Percentiles rank a stretch among this genome's conserved stretches.
phyloP scores from a whole-genome alignment of 2,888 invertebrate species.

The Slavum lentiscoides region DNA sequence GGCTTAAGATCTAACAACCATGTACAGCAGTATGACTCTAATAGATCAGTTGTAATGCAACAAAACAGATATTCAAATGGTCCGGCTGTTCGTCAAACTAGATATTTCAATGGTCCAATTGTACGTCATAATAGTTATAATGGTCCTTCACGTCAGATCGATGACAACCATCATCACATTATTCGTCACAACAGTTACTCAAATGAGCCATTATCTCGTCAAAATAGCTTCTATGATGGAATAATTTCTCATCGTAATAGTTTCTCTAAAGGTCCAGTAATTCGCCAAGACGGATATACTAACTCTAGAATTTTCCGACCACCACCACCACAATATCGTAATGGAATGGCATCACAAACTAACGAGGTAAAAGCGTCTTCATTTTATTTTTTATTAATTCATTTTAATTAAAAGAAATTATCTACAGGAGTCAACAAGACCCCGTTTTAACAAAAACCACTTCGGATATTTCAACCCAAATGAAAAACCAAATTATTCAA shows the following conservation, averaged over 20 bases:
- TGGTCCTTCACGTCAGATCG: slow-evolving; percentile 13
- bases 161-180: not conserved
- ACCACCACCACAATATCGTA: slow-evolving; percentile 29
- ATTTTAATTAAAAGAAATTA: slow-evolving; percentile 19
- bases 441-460: slow-evolving; percentile 26
- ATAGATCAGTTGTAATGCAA: slow-evolving; percentile 7
- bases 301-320: slow-evolving; percentile 43
- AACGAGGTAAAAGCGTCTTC: slow-evolving; percentile 3
- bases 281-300: slow-evolving; percentile 37
- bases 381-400: not conserved
- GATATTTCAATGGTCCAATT: slow-evolving; percentile 36
- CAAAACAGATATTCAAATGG: slow-evolving; percentile 42
- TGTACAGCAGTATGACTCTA: slow-evolving; percentile 12
- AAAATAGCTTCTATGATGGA: slow-evolving; percentile 26
- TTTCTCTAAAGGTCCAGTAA: slow-evolving; percentile 13
- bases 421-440: not conserved
- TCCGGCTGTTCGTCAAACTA: slow-evolving; percentile 21
- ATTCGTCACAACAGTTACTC: slow-evolving; percentile 48
- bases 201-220: slow-evolving; percentile 14
- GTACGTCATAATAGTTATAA: slow-evolving; percentile 38
- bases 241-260: slow-evolving; percentile 29
- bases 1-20: slow-evolving; percentile 8
- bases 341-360: slow-evolving; percentile 26
- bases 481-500: slow-evolving; percentile 37
- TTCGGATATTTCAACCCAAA: slow-evolving; percentile 32